Base-by-base conservation (phyloP, 1,140 invertebrate species). In the Holcopasites calliopsidis region DNA sequence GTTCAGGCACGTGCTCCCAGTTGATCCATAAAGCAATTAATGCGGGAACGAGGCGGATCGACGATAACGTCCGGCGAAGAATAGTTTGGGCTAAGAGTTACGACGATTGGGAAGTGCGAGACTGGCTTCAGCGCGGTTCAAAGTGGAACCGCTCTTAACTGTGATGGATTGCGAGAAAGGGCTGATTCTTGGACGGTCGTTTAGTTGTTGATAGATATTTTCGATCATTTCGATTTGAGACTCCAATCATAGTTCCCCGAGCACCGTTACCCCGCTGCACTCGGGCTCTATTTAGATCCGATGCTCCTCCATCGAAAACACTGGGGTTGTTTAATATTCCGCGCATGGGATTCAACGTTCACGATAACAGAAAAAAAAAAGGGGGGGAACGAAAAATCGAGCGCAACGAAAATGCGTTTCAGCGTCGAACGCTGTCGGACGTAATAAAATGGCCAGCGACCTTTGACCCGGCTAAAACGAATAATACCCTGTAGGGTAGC, bases 11-110 rank as follows among this genome's bases (percentile, higher is more conserved):
- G 78, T 79, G 78, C 31, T 80, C 28, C 40, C 54, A 72, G 52
- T 42, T 38, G 72, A 74, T 69, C 73, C 71, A 76, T 77, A 80
- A 82, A 82, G 55, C 79, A 85, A 84, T 85, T 84, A 85, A 84
- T 76, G 76, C 35, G 55, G 50, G 18, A 70, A 84, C 77, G 72
- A 82, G 82, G 58, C 62, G 54, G 38, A 64, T 26, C 42, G 57
- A 38, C 33, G 33, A 13, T 2, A 18, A 6, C 16, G 4, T 38
- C 16, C 1, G 4, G n/a, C 10, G 47, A 21, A 11, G 23, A n/a
- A 10, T 7, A 50, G n/a, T 23, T 50, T 23, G 47, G 23, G 47
- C 21, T 7, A 21, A 38, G 35, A 38, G 4, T 4, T 10, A 10
- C 10, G 10, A 38, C 35, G 35, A 38, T 38, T 5, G 4, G 35